Base-by-base conservation (phyloP, 2,113 vertebrate species). In the Glareola pratincola region DNA sequence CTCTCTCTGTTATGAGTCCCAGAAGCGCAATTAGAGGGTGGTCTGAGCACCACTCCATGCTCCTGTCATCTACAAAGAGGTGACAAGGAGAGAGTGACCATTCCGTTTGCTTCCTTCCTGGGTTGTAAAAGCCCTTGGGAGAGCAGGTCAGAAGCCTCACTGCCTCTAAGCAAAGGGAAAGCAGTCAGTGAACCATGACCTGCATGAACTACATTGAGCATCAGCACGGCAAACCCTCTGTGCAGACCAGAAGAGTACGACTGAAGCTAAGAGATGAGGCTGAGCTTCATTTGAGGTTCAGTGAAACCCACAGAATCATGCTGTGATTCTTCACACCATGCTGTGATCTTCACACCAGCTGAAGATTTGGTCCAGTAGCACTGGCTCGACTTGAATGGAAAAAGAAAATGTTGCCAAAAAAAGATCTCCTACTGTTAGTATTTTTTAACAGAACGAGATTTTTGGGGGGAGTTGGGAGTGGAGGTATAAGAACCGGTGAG, bases 391-490 rank as follows among this genome's bases (percentile, higher is more conserved):
- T 68, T 82, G 43, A 72, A 53, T 14, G 6, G 23, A 85, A 60
- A 74, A 88, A 64, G 19, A n/a, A 71, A 57, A 10, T 6, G 14
- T 56, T 53, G 32, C 34, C 53, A 77, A 88, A 91, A 72, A 43
- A 53, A 53, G 10, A 72, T 48, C 6, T 41, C 21, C 12, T 73
- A 34, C 20, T 53, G 24, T 23, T 68, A 59, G 8, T 21, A 30
- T 48, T 62, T 60, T 75, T 91, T 56, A 78, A 68, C 23, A 1
- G 5, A 86, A 89, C 6, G 67, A 78, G 21, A 74, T 78, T 47
- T 53, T 45, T 3, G 1, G 2, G 16, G 27, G 20, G 6, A 5
- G 6, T 34, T 3, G 20, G 5, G 2, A 5, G 11, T 56, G 13
- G 19, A 66, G 2, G 5, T 66, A 10, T 34, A 68, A 69, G 67